Evolutionary conservation across 2,797 vertebrate species (phyloP).

Genomic region (Cossypha dichroa): DNA sequence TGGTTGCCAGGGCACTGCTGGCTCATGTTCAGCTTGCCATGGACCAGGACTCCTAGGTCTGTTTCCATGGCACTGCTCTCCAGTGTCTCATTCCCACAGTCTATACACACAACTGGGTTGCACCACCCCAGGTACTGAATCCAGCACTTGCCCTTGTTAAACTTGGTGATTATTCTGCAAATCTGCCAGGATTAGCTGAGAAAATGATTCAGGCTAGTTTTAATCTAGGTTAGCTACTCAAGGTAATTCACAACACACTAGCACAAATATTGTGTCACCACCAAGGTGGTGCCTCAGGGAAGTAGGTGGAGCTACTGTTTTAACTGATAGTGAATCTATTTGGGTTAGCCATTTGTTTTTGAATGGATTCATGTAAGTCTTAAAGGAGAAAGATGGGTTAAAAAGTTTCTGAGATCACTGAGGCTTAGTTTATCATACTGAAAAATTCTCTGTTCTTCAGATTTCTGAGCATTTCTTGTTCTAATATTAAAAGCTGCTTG

Average conservation of each 20-base stretch:
- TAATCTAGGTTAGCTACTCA: neutral
- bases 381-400: neutral
- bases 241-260: neutral
- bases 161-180: neutral
- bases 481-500: neutral
- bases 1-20: neutral
- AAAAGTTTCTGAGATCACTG: neutral
- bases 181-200: neutral
- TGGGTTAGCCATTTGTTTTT: neutral
- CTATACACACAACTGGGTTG: neutral
- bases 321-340: neutral
- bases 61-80: neutral
- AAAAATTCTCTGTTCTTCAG: neutral
- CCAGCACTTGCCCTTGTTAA: neutral
- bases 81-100: rapidly evolving
- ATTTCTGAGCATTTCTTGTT: neutral
- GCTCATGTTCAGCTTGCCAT: rapidly evolving
- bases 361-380: neutral
- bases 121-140: neutral
- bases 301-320: neutral
- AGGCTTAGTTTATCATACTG: neutral
- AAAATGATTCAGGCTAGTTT: neutral
- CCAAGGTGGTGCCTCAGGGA: neutral
- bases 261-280: neutral
- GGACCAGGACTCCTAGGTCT: rapidly evolving